phyloP scores from a whole-genome alignment of 2,113 vertebrate species.

The Damaliscus lunatus region DNA sequence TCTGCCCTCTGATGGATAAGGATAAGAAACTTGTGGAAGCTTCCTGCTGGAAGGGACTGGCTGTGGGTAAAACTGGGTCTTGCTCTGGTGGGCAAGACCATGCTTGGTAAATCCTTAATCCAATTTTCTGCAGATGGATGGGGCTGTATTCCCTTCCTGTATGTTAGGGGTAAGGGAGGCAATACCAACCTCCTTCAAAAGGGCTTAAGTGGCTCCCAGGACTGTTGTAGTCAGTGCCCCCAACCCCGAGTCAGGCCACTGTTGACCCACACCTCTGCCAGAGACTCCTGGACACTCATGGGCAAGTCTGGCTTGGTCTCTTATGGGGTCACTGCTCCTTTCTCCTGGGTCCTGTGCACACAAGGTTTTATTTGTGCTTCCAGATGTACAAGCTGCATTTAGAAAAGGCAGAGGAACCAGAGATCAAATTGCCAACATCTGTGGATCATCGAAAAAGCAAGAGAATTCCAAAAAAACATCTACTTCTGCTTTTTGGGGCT shows the following conservation, averaged over 20 bases:
- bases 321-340: background rate
- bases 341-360: background rate
- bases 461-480: background rate
- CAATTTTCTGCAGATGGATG: background rate
- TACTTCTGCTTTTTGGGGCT: background rate
- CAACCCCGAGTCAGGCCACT: background rate
- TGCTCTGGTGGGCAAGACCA: background rate
- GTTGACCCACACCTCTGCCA: background rate
- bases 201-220: background rate
- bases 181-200: background rate
- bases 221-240: background rate
- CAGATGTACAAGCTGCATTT: background rate
- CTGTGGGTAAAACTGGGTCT: background rate
- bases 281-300: background rate
- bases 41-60: background rate
- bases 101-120: background rate
- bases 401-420: background rate
- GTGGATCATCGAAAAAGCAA: rapidly evolving
- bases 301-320: background rate
- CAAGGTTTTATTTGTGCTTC: background rate
- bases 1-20: background rate
- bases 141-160: background rate
- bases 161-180: background rate
- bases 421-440: background rate
- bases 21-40: background rate